Evolutionary conservation across 1,140 invertebrate species (phyloP), one percentile per base, ranked within the genome.

Genomic region (Aphelenchoides besseyi): DNA sequence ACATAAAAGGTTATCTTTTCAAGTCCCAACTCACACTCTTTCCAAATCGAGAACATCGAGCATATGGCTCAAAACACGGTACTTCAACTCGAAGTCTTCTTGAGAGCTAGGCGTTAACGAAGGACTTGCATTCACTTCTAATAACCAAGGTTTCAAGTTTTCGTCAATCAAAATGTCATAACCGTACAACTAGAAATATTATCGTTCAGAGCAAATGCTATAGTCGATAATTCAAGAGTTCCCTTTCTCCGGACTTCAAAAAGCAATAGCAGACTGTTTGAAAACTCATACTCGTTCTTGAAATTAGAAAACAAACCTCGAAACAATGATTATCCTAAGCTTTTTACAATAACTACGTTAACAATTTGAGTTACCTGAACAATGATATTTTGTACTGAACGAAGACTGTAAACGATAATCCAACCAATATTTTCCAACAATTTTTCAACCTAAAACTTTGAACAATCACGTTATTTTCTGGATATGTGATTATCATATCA

Each of bases 261-360:
- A n/a, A n/a, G n/a, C n/a, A n/a, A n/a, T n/a, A n/a, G n/a, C n/a
- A n/a, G n/a, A n/a, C n/a, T n/a, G n/a, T n/a, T n/a, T n/a, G n/a
- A n/a, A n/a, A n/a, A n/a, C n/a, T n/a, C n/a, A n/a, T n/a, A n/a
- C n/a, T n/a, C n/a, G n/a, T n/a, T n/a, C n/a, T n/a, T n/a, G 41
- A 48, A 48, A 23, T 12, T 23, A 48, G 12, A 48, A 48, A 48
- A 23, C 41, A 66, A 18, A 88, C 82, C 73, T 88, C 87, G 80
- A 88, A 88, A 71, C 87, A 88, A 74, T 88, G 87, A 67, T 86
- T 85, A 75, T 88, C 87, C 77, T 88, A 86, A 61, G 87, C 85
- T 29, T 87, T 87, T 67, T 86, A 30, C 9, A 35, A 32, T 23
- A 29, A 66, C 9, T 62, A 2, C 18, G 32, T 35, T 12, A 2